phyloP scores from a whole-genome alignment of 2,797 vertebrate species.

The Xenentodon cancila region DNA sequence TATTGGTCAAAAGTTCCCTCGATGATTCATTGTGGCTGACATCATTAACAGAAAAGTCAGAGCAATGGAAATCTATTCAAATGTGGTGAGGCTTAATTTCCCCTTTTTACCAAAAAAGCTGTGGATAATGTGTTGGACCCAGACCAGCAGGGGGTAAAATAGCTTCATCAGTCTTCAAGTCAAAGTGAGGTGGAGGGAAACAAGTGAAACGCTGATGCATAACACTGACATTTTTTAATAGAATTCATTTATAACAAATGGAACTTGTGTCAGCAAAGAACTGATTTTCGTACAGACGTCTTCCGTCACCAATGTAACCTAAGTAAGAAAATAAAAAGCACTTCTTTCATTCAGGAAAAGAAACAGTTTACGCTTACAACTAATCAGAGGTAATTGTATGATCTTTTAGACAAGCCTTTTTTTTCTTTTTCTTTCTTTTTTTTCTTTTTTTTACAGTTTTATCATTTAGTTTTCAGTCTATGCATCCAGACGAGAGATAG shows the following conservation, averaged over 20 bases:
- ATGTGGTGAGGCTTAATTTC: conserved; percentile 70
- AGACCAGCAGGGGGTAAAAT: conserved; percentile 74
- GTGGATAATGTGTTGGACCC: conserved; percentile 73
- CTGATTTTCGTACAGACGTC: conserved; percentile 99
- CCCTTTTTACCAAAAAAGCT: conserved; percentile 64
- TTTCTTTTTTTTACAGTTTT: conserved; percentile 87
- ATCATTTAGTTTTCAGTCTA: conserved; percentile 95
- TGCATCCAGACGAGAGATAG: conserved; percentile 96
- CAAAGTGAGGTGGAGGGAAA: conserved; percentile 71
- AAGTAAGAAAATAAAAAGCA: conserved; percentile 99
- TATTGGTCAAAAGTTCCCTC: conserved; percentile 55
- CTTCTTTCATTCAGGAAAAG: conserved; percentile 98
- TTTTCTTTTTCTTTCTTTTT: conserved; percentile 60
- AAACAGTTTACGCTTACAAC: conserved; percentile 99
- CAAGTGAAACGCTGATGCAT: conserved; percentile 89
- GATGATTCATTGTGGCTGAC: conserved; percentile 66
- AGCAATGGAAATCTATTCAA: conserved; percentile 73
- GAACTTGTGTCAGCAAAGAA: conserved; percentile 99
- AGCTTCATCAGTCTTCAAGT: conserved; percentile 73
- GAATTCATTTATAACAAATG: conserved; percentile 99
- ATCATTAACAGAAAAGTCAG: conserved; percentile 63
- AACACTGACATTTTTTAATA: conserved; percentile 99
- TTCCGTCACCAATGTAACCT: conserved; percentile 99
- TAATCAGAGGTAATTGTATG: conserved; percentile 99
- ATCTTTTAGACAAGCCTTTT: conserved; percentile 98